Conservation (phyloP, 2,888 invertebrate genomes). For the Glyphotaelius pellucidus region DNA sequence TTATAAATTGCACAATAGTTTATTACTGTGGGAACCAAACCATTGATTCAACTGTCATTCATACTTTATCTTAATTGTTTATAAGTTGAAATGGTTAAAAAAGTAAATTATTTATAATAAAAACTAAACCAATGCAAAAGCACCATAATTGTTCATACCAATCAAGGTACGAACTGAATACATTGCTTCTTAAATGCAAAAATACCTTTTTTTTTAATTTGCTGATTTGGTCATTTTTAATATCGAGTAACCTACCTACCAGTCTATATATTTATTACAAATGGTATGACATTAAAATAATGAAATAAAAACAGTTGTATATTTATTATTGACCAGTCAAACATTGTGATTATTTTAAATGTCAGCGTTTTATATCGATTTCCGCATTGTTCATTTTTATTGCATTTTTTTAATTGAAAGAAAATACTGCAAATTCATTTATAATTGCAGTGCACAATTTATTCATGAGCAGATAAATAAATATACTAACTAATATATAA, state of each 20-base stretch:
- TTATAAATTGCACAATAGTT: not conserved
- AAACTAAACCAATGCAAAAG: not conserved
- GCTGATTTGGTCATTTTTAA: not conserved
- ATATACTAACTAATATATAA: not conserved
- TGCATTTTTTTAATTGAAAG: not conserved
- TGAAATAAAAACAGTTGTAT: not conserved
- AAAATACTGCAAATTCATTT: not conserved
- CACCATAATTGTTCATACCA: not conserved
- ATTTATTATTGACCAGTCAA: not conserved
- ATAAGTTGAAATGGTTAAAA: not conserved
- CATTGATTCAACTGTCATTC: not conserved
- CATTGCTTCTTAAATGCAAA: not conserved
- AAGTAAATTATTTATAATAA: not conserved
- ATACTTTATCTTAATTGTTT: not conserved
- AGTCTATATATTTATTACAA: not conserved
- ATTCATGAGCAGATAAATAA: not conserved
- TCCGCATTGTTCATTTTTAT: not conserved
- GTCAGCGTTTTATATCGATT: not conserved
- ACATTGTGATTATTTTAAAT: not conserved
- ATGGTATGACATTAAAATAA: not conserved
- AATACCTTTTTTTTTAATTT: no score
- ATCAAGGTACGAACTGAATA: no score
- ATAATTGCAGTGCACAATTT: not conserved
- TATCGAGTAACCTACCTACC: not conserved
- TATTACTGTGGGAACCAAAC: not conserved